Evolutionary conservation across 1,140 invertebrate genomes (phyloP).

Genomic region (Camponotus vicinus): DNA sequence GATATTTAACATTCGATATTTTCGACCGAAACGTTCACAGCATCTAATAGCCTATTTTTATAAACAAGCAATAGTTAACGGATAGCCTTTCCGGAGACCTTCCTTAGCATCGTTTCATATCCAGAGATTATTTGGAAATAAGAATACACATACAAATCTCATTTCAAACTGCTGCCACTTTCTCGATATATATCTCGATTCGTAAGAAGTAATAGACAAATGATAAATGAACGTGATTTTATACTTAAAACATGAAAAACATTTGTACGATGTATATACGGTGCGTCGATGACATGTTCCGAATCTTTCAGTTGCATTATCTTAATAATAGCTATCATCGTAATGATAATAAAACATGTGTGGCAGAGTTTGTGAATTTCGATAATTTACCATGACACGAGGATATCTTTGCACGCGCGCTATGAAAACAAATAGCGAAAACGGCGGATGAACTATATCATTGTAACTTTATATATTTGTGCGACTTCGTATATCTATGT

Average conservation of each 20-base stretch:
- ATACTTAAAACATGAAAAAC: conserved; percentile 21
- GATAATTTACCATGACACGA: conserved; percentile 44
- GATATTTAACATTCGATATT: conserved; percentile 30
- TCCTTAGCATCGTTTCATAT: conserved; percentile 36
- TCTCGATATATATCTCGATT: background rate
- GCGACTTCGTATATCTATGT: conserved; percentile 66
- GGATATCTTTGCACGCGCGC: conserved; percentile 32
- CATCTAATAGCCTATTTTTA: conserved; percentile 61
- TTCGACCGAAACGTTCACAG: conserved; percentile 32
- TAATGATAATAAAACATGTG: background rate
- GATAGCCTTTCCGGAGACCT: conserved; percentile 36
- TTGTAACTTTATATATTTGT: conserved; percentile 67
- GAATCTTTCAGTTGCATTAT: background rate
- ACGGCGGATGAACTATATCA: conserved; percentile 43
- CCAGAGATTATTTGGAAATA: conserved; percentile 31
- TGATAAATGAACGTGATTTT: conserved; percentile 28
- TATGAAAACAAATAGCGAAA: conserved; percentile 22
- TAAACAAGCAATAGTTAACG: conserved; percentile 56
- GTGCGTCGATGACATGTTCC: background rate
- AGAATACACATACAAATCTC: background rate
- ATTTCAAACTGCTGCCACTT: conserved; percentile 42
- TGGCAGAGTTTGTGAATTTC: conserved; percentile 51
- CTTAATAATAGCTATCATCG: background rate
- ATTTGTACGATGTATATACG: background rate
- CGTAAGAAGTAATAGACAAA: conserved; percentile 8